Evolutionary conservation across 2,888 invertebrate genomes (phyloP).

Genomic region (Mythimna impura): DNA sequence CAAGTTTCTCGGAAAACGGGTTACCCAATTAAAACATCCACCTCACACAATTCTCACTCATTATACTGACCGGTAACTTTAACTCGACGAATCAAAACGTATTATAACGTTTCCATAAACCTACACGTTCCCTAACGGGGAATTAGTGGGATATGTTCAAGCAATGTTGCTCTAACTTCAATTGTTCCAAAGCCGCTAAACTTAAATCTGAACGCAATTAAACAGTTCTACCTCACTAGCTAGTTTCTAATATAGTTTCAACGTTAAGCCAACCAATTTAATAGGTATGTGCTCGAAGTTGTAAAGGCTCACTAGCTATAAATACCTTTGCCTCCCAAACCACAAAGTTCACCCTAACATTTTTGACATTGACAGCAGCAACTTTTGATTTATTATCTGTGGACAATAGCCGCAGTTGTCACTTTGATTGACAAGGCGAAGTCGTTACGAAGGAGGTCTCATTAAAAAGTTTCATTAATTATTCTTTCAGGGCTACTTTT

Average conservation of each 20-base stretch:
- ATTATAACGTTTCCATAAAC: slow-evolving; percentile 21
- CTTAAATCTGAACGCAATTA: slow-evolving; percentile 46
- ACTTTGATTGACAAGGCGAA: slow-evolving; percentile 60
- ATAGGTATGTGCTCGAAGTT: slow-evolving; percentile 14
- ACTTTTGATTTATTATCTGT: slow-evolving; percentile 62
- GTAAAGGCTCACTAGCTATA: slow-evolving; percentile 4
- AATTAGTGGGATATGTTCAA: slow-evolving; percentile 35
- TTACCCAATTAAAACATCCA: slow-evolving; percentile 9
- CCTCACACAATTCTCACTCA: slow-evolving; percentile 15
- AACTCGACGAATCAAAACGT: slow-evolving; percentile 17
- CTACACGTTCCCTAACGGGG: slow-evolving; percentile 27
- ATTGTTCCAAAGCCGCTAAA: slow-evolving; percentile 41
- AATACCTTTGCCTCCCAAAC: slow-evolving; percentile 41
- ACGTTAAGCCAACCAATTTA: slow-evolving; percentile 16
- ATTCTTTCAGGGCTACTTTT: slow-evolving; percentile 49
- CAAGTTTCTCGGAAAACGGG: background rate
- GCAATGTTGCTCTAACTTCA: slow-evolving; percentile 40
- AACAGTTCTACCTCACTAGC: slow-evolving; percentile 32
- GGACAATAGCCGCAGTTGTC: slow-evolving; percentile 57
- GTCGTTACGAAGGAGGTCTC: slow-evolving; percentile 55
- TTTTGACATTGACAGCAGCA: slow-evolving; percentile 56
- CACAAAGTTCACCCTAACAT: slow-evolving; percentile 37
- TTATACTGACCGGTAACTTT: slow-evolving; percentile 22
- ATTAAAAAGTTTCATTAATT: slow-evolving; percentile 63
- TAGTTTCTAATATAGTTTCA: slow-evolving; percentile 42